These are phyloP conservation scores for Abscondita cerata DNA, from an alignment of 2,888 invertebrate genomes.

Conservation along the genomic window DNA sequence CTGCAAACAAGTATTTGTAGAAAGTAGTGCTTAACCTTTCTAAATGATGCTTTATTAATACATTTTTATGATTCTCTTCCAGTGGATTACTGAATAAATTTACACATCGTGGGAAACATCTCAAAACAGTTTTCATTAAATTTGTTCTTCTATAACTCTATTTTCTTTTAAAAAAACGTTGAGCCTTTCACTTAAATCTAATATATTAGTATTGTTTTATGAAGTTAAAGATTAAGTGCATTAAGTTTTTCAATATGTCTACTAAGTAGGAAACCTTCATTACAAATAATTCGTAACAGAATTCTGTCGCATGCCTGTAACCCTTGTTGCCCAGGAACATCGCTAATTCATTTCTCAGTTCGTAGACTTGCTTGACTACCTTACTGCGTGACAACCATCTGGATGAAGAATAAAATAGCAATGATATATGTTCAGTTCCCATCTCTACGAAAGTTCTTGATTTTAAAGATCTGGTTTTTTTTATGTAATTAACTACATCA, in stretches of 20 bases:
- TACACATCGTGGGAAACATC: not conserved
- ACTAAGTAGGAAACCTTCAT: conserved; percentile 8
- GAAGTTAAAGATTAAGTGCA: no score
- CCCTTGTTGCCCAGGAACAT: not conserved
- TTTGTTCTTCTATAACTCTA: not conserved
- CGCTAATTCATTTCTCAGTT: no score
- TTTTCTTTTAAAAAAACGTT: not conserved
- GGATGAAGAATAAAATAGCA: no score
- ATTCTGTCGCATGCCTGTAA: no score
- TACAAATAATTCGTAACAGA: conserved; percentile 11
- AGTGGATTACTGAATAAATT: not conserved
- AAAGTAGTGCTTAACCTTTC: conserved; percentile 8
- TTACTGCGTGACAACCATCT: no score
- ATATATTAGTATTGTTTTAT: conserved; percentile 8
- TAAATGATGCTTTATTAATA: conserved; percentile 2
- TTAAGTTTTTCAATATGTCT: conserved; percentile 3
- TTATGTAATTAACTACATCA: no score
- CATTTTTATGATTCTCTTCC: conserved; percentile 10
- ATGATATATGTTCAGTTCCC: no score
- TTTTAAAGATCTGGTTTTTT: not conserved
- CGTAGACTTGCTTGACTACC: not conserved
- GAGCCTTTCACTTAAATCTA: conserved; percentile 14
- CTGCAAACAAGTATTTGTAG: conserved; percentile 6
- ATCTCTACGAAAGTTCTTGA: not conserved
- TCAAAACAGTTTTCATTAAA: not conserved